phyloP scores from a whole-genome alignment of 2,888 invertebrate species.

The Sylvicola cinctus region DNA sequence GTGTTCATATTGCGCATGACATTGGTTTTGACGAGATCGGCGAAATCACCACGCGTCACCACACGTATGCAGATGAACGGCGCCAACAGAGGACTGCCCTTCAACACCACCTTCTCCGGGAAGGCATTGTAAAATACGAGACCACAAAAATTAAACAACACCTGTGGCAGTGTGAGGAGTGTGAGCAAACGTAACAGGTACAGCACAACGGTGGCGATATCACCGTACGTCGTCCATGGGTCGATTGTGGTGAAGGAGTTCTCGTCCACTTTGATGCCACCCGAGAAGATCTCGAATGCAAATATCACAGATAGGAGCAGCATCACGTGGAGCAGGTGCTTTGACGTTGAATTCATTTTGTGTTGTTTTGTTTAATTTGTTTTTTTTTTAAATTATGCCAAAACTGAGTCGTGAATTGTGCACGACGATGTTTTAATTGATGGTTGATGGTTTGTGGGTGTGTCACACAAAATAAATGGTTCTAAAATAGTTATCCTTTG shows the following conservation, averaged over 20 bases:
- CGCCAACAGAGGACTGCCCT: conserved; percentile 76
- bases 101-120: conserved; percentile 71
- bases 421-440: too few species aligned
- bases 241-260: conserved; percentile 37
- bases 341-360: conserved; percentile 28
- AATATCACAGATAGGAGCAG: conserved; percentile 53
- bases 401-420: not conserved
- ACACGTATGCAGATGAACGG: conserved; percentile 89
- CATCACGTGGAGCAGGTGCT: conserved; percentile 63
- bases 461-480: too few species aligned
- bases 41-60: conserved; percentile 86
- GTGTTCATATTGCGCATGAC: conserved; percentile 70
- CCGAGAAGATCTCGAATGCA: conserved; percentile 47
- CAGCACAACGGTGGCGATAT: conserved; percentile 46
- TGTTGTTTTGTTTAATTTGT: conserved; percentile 1
- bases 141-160: conserved; percentile 62
- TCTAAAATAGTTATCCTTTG: too few species aligned
- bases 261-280: conserved; percentile 36
- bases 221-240: conserved; percentile 68
- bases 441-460: too few species aligned
- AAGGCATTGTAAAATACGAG: conserved; percentile 83
- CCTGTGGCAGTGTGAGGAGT: conserved; percentile 73
- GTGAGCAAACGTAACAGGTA: conserved; percentile 63
- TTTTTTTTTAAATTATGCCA: not conserved
- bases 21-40: conserved; percentile 72